Evolutionary conservation across 2,888 invertebrate species (phyloP).

Genomic region (Agrilus cyanescens): DNA sequence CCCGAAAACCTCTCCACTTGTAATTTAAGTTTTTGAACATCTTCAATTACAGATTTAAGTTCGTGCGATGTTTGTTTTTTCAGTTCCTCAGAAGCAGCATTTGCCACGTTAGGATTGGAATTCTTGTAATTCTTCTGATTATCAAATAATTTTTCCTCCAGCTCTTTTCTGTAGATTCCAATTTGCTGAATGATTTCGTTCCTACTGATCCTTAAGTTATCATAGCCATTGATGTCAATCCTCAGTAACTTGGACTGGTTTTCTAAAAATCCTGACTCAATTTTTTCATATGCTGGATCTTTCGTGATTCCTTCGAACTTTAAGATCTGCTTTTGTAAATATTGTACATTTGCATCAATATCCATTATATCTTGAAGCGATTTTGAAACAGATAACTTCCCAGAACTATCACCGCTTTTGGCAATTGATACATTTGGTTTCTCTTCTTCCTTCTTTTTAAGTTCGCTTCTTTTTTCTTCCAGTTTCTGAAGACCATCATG

Average conservation of each 20-base stretch:
- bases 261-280: conserved; percentile 7
- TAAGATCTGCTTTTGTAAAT: conserved; percentile 11
- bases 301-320: conserved; percentile 9
- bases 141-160: conserved; percentile 9
- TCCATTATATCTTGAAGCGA: conserved; percentile 9
- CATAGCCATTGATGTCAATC: conserved; percentile 1
- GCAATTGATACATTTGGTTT: too few species aligned
- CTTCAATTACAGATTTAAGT: conserved; percentile 13
- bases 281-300: conserved; percentile 8
- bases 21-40: conserved; percentile 15
- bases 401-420: too few species aligned
- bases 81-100: background rate
- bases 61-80: conserved; percentile 6
- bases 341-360: conserved; percentile 10
- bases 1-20: conserved; percentile 17
- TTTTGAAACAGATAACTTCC: background rate
- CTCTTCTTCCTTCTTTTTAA: too few species aligned
- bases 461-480: too few species aligned
- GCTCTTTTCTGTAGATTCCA: conserved; percentile 9
- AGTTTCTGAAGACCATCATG: too few species aligned
- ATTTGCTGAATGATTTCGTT: conserved; percentile 11
- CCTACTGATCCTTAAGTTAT: conserved; percentile 6
- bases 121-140: conserved; percentile 10
- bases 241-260: conserved; percentile 8
- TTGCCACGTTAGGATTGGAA: conserved; percentile 1